These are phyloP conservation scores for Numida meleagris DNA, from an alignment of 2,113 vertebrate species.

Conservation along the genomic window DNA sequence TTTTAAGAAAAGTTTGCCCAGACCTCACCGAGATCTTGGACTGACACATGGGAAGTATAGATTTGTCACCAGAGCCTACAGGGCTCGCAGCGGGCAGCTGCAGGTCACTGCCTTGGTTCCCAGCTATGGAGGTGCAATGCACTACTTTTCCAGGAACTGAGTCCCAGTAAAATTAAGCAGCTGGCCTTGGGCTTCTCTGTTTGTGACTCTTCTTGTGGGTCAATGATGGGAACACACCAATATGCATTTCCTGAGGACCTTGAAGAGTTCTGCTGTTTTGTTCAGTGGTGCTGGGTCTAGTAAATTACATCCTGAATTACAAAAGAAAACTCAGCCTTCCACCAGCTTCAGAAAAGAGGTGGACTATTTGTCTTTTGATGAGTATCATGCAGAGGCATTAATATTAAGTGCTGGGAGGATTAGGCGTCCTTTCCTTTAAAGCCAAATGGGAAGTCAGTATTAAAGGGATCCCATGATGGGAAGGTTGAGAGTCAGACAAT, in stretches of 20 bases:
- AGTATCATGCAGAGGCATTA: neutral
- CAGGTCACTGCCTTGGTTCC: neutral
- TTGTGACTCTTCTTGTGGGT: neutral
- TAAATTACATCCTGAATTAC: neutral
- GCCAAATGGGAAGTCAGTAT: neutral
- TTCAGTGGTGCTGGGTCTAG: neutral
- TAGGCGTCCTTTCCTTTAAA: neutral
- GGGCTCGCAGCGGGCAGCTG: neutral
- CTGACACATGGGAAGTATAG: neutral
- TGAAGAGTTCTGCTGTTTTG: neutral
- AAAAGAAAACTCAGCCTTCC: neutral
- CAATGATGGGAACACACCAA: neutral
- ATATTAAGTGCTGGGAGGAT: neutral
- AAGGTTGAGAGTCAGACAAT: neutral
- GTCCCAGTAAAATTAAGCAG: slow-evolving; percentile 5
- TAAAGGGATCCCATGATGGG: neutral
- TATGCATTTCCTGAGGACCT: neutral
- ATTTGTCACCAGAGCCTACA: neutral
- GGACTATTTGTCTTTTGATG: neutral
- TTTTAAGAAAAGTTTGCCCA: neutral
- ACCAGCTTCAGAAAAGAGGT: neutral
- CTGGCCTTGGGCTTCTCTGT: neutral
- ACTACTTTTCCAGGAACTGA: neutral
- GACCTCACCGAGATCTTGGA: neutral
- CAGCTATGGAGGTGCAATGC: neutral